Conservation (phyloP, 1,140 invertebrate genomes). For the Micrasema longulum region DNA sequence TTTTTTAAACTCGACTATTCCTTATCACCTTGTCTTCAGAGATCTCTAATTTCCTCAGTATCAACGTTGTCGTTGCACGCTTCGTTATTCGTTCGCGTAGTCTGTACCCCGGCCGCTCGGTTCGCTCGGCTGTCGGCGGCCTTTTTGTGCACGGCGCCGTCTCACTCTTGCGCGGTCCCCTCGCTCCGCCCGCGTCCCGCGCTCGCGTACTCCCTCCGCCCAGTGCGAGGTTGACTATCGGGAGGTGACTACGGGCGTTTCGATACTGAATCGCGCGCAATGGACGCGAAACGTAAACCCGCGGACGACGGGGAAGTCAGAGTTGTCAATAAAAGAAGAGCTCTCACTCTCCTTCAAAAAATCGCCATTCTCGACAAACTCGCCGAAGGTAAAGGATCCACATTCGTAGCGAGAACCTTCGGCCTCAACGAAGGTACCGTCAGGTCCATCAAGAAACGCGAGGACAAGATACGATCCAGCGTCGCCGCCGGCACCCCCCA, state of each 20-base stretch:
- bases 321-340: constrained; percentile 14
- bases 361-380: constrained; percentile 39
- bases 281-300: constrained; percentile 16
- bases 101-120: too few species aligned
- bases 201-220: neutral
- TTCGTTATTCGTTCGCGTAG: neutral
- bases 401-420: constrained; percentile 22
- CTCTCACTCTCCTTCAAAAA: constrained; percentile 30
- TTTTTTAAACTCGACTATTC: too few species aligned
- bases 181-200: constrained; percentile 19
- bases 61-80: neutral
- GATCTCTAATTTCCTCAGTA: too few species aligned
- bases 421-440: constrained; percentile 44
- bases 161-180: constrained; percentile 35
- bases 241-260: neutral
- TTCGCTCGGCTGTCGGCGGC: constrained; percentile 17
- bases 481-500: constrained; percentile 13
- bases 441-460: constrained; percentile 38
- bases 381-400: constrained; percentile 25
- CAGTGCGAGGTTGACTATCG: constrained; percentile 12
- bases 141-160: constrained; percentile 29
- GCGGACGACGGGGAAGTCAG: neutral
- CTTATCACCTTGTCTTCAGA: too few species aligned
- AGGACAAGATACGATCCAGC: constrained; percentile 33
- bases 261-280: neutral